Percentiles rank a stretch among this genome's conserved stretches.
Evolutionary conservation across 2,113 vertebrate species (phyloP).

Genomic region (Astur gentilis): DNA sequence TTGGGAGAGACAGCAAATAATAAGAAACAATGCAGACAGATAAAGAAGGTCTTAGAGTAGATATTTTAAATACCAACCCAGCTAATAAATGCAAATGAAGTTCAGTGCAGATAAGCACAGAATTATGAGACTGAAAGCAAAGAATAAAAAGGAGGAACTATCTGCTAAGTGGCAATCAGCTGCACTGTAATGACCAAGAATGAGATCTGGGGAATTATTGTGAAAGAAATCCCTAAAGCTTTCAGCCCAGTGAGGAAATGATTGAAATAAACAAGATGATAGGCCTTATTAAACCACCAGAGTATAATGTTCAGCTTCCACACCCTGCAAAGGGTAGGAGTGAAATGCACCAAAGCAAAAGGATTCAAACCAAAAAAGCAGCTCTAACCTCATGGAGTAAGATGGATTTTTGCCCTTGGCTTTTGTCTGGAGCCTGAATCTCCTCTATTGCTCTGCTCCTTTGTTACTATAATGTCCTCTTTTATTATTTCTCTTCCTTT

Average conservation of each 20-base stretch:
- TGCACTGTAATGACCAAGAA: conserved; percentile 68
- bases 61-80: conserved; percentile 72
- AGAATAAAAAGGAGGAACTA: conserved; percentile 68
- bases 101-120: conserved; percentile 71
- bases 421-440: conserved; percentile 35
- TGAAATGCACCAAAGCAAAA: conserved; percentile 45
- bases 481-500: conserved; percentile 37
- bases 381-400: neutral
- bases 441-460: neutral
- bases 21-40: conserved; percentile 70
- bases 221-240: conserved; percentile 72
- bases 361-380: conserved; percentile 27
- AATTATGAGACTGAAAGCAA: conserved; percentile 76
- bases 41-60: conserved; percentile 67
- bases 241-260: conserved; percentile 59
- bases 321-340: neutral
- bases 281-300: conserved; percentile 56
- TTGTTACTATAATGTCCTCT: conserved; percentile 14
- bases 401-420: conserved; percentile 46
- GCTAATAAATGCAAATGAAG: conserved; percentile 82
- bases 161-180: conserved; percentile 75
- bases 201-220: conserved; percentile 73
- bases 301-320: neutral
- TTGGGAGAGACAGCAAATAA: conserved; percentile 68
- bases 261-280: conserved; percentile 62